Conservation (phyloP, 2,113 vertebrate species). For the Scalopus aquaticus region DNA sequence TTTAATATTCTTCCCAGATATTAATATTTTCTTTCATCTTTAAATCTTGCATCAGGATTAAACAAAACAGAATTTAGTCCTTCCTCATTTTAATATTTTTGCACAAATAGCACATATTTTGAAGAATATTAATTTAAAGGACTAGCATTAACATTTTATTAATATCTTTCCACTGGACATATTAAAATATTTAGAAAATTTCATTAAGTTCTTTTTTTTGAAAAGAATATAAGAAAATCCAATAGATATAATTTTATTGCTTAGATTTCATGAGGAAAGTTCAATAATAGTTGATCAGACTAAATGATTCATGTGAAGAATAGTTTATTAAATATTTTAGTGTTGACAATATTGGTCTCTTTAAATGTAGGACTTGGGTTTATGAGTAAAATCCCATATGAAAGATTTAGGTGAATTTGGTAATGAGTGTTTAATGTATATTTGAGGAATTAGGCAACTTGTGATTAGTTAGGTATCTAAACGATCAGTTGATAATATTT, state of each 20-base stretch:
- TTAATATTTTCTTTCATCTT: neutral
- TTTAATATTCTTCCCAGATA: neutral
- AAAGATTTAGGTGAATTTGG: constrained; percentile 24
- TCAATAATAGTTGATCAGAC: constrained; percentile 23
- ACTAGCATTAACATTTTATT: neutral
- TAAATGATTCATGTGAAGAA: constrained; percentile 13
- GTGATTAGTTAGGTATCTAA: neutral
- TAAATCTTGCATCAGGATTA: neutral
- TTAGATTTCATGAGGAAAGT: constrained; percentile 1
- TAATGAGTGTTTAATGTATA: neutral
- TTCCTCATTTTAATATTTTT: neutral
- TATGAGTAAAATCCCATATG: constrained; percentile 38
- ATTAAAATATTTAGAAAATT: neutral
- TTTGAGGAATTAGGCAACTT: neutral
- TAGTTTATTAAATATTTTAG: neutral
- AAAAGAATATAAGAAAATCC: neutral
- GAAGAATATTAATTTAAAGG: constrained; percentile 35
- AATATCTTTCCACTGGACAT: neutral
- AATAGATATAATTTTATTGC: neutral
- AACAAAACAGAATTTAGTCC: neutral
- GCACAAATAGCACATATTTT: neutral
- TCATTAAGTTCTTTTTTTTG: neutral
- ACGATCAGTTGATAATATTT: neutral
- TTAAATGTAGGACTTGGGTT: constrained; percentile 6
- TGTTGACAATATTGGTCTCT: constrained; percentile 36